Evolutionary conservation across 1,140 invertebrate genomes (phyloP), one percentile per base, ranked within the genome.

Genomic region (Holcopasites calliopsidis): DNA sequence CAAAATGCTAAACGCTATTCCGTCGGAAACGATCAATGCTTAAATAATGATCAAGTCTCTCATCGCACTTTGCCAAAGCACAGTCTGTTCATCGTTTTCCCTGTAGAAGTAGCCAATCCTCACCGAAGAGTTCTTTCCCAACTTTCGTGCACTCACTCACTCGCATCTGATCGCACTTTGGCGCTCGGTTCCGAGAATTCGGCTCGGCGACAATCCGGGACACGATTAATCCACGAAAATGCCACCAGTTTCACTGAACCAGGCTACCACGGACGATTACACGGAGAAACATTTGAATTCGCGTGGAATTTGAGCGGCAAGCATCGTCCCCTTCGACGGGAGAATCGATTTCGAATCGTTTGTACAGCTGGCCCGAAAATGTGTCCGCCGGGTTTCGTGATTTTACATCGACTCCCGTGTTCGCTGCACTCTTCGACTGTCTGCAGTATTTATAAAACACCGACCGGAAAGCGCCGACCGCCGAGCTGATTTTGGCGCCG

Each of bases 381-480:
- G 33, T 58, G 64, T n/a, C 64, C 54, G 73, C 35, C 64, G 73
- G 26, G 73, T 69, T 69, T 69, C 60, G 50, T 75, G 65, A 82
- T 76, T 70, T 79, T 65, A 83, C 80, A 72, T 73, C 74, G 58
- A 58, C 80, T 78, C 42, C 61, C 55, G 74, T 78, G 77, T 80
- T 82, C 78, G 84, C 79, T 87, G 85, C 87, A 84, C 85, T 88
- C 83, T 85, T 83, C 80, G 86, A 77, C 80, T 85, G 87, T 89
- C 88, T 88, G 91, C 92, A 86, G 90, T 91, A 91, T 91, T 91
- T 90, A 91, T 91, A 91, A 90, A 91, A 91, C 89, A 90, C 92
- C 81, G 94, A 94, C 68, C 89, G 89, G 89, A 91, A 91, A 91
- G 89, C 88, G 77, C 79, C n/a, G 74, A 70, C 81, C 75, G 89